Evolutionary conservation across 2,888 invertebrate genomes (phyloP), one percentile per base, ranked within the genome.

Genomic region (Polyploca ridens): DNA sequence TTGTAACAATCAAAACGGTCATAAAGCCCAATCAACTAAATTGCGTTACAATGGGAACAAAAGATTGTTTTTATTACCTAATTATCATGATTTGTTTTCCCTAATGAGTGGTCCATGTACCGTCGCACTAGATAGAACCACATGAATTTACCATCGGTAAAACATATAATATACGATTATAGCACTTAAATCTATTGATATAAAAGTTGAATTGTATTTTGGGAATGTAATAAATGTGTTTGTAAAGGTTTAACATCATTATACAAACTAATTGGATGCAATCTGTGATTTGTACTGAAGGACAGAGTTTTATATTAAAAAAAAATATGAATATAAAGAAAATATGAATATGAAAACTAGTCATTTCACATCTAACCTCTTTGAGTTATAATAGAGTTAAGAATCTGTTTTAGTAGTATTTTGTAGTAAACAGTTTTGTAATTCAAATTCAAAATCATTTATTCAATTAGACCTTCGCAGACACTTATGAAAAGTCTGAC

Each of bases 1-100:
- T 91, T 91, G 92, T 92, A 90, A 89, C 90, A 89, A 92, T 91
- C 88, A 88, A 85, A 77, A 69, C 66, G 73, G 72, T 81, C 84
- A 84, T 93, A 91, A 92, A 91, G 75, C 64, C 84, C 89, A 90
- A 89, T 90, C 89, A 88, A 81, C 77, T 71, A 78, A 84, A 89
- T 88, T 86, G 87, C 79, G 79, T 85, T 84, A 90, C 88, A 90
- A 89, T 88, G 83, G 84, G 85, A 87, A 89, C 88, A 83, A 61
- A 80, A 79, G 84, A 82, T 81, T 77, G 83, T 70, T 81, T 91
- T 92, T 93, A 93, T 89, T 84, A 85, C 87, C 90, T 91, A 90
- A 93, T 92, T 90, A 91, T 86, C 87, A 90, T 90, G 91, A 91
- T 93, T 92, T 92, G 91, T 91, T 91, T 91, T 90, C 84, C 83